Conservation (phyloP, 2,113 vertebrate genomes). For the Anser cygnoides region DNA sequence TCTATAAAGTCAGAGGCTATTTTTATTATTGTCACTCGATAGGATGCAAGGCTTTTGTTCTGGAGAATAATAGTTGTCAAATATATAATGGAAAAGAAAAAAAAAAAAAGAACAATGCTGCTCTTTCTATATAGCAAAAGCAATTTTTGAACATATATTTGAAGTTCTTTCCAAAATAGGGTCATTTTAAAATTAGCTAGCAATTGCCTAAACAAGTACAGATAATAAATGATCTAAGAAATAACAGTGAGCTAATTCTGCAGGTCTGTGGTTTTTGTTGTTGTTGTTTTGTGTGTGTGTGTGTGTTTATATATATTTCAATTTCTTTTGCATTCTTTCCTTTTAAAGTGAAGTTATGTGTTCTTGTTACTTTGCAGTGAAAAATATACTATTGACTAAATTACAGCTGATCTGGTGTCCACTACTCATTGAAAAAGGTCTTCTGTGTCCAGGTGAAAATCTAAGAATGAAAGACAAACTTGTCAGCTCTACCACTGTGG, state of each 20-base stretch:
- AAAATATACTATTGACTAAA: not conserved
- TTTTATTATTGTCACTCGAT: fast-evolving
- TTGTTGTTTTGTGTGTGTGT: no score
- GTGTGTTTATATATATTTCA: not conserved
- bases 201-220: not conserved
- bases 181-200: not conserved
- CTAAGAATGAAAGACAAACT: not conserved
- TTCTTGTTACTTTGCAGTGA: not conserved
- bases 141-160: not conserved
- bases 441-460: not conserved
- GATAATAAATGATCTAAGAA: not conserved
- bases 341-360: not conserved
- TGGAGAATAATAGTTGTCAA: not conserved
- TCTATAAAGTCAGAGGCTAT: not conserved
- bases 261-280: not conserved
- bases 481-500: not conserved
- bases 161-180: not conserved
- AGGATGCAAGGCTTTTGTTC: not conserved
- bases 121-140: not conserved
- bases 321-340: not conserved
- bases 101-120: not conserved
- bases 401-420: not conserved
- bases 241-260: not conserved
- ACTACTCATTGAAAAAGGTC: not conserved
- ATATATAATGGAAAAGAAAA: not conserved